Evolutionary conservation across 1,140 invertebrate genomes (phyloP).

Genomic region (Hylyphantes graminicola): DNA sequence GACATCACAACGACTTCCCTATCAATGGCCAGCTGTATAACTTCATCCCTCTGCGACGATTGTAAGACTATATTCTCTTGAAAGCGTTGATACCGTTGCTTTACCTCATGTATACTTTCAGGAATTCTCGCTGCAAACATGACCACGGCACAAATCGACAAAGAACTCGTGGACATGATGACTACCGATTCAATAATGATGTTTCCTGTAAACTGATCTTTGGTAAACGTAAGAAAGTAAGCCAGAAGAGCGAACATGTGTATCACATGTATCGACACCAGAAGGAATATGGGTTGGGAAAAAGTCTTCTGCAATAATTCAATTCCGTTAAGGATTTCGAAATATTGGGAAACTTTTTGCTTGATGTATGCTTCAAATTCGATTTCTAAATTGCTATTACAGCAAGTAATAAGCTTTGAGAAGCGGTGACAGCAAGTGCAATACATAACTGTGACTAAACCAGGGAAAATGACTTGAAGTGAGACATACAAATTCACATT

Average conservation of each 20-base stretch:
- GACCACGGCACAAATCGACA: conserved; percentile 16
- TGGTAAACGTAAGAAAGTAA: conserved; percentile 11
- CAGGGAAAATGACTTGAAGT: conserved; percentile 20
- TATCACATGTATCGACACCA: conserved; percentile 22
- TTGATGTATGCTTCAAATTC: neutral
- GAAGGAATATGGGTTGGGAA: conserved; percentile 15
- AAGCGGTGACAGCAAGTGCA: conserved; percentile 12
- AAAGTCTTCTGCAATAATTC: conserved; percentile 9
- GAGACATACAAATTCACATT: neutral
- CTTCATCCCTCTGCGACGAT: too few relatives aligned
- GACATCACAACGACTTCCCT: conserved; percentile 10
- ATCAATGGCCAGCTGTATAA: neutral
- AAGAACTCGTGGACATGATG: neutral
- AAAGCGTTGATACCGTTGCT: neutral
- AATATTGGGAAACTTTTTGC: conserved; percentile 7
- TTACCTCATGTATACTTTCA: neutral
- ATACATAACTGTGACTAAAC: neutral
- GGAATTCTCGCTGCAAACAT: conserved; percentile 25
- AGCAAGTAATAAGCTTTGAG: conserved; percentile 6
- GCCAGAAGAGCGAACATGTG: conserved; percentile 33
- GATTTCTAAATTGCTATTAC: neutral
- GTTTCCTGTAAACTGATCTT: conserved; percentile 5
- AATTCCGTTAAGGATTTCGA: neutral
- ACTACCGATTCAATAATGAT: neutral
- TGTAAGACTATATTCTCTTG: neutral